Percentiles rank a stretch among this genome's conserved stretches.
phyloP scores from a whole-genome alignment of 2,113 vertebrate species.

The Lasiurus borealis region DNA sequence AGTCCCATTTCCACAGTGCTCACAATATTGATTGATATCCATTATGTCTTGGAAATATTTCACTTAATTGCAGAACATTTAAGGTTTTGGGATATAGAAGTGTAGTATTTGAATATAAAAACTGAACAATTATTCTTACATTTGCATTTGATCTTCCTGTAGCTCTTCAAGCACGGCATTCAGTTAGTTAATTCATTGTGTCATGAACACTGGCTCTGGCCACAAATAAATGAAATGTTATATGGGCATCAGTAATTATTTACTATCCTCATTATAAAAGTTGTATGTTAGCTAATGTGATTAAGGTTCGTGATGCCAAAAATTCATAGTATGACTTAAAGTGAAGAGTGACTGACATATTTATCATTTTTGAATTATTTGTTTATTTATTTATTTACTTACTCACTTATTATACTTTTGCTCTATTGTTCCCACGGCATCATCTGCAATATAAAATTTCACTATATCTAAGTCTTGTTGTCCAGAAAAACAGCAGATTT shows the following conservation, averaged over 20 bases:
- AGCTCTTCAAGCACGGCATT: neutral
- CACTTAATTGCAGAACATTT: neutral
- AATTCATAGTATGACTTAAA: neutral
- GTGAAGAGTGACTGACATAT: neutral
- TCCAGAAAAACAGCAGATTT: neutral
- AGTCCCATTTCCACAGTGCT: neutral
- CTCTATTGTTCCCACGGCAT: neutral
- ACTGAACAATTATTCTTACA: neutral
- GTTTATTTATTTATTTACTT: neutral
- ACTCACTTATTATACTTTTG: neutral
- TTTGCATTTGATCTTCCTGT: neutral
- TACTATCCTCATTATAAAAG: neutral
- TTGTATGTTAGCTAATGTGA: neutral
- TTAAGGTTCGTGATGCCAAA: neutral
- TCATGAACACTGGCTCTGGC: neutral
- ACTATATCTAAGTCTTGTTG: neutral
- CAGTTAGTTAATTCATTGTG: neutral
- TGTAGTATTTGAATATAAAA: neutral
- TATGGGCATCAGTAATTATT: neutral
- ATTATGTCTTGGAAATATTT: neutral
- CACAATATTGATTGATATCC: neutral
- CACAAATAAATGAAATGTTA: neutral
- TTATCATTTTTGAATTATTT: neutral
- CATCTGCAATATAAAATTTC: neutral
- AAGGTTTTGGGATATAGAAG: neutral